A percentile compares a stretch with the other conserved stretches of the same genome.
These are phyloP conservation scores for Heliconius congener DNA, from an alignment of 1,140 invertebrate species.

Conservation along the genomic window DNA sequence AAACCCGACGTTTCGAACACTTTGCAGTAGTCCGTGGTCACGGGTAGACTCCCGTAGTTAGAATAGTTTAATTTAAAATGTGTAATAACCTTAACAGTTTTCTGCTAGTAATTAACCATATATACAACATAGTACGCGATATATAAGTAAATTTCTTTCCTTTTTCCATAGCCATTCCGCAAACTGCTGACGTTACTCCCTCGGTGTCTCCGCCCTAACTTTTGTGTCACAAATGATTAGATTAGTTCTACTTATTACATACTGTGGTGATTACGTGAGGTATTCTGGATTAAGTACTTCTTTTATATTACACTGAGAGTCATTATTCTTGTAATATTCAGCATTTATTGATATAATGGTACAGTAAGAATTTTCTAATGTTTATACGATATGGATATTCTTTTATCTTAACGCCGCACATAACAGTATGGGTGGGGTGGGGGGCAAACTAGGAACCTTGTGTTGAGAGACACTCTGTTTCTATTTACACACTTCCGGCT, in stretches of 20 bases:
- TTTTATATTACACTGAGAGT: background rate
- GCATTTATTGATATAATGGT: no score
- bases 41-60: no score
- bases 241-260: background rate
- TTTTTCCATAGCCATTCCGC: background rate
- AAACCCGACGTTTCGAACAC: no score
- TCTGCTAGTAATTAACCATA: background rate
- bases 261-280: background rate
- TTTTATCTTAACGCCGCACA: background rate
- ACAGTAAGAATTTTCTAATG: background rate
- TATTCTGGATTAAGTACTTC: background rate
- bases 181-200: background rate
- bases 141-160: background rate
- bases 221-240: background rate
- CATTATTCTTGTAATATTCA: background rate
- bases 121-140: background rate
- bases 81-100: background rate
- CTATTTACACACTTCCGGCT: no score
- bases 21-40: no score
- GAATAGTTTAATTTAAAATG: no score
- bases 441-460: no score
- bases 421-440: no score
- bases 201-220: background rate
- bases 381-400: background rate
- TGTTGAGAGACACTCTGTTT: no score